Evolutionary conservation across 2,888 invertebrate genomes (phyloP).

Genomic region (Hypena proboscidalis): DNA sequence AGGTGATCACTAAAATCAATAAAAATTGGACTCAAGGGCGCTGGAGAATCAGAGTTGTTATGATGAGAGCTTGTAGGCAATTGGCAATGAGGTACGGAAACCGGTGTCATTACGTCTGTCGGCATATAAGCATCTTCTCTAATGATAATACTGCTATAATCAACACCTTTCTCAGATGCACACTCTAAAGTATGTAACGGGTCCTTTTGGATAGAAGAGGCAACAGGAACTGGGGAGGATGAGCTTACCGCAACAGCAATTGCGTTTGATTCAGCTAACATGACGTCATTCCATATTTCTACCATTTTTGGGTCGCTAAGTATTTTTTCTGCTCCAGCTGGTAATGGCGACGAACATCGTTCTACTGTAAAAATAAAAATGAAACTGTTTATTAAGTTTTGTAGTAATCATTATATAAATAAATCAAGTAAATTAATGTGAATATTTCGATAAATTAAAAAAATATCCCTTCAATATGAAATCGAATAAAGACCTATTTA

Average conservation of each 20-base stretch:
- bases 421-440: too few relatives aligned
- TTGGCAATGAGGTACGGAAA: background rate
- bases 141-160: background rate
- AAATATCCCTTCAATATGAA: background rate
- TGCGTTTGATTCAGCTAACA: background rate
- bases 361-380: background rate
- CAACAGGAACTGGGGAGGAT: too few relatives aligned
- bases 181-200: too few relatives aligned
- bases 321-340: background rate
- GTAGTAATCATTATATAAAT: too few relatives aligned
- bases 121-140: background rate
- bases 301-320: background rate
- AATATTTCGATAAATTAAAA: background rate
- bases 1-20: background rate
- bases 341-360: constrained; percentile 2
- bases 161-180: too few relatives aligned
- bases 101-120: background rate
- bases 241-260: background rate
- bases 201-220: too few relatives aligned
- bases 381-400: too few relatives aligned
- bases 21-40: background rate
- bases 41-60: background rate
- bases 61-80: background rate
- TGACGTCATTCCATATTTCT: background rate
- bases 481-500: background rate